These are phyloP conservation scores for Coptodon rendalli DNA, from an alignment of 2,113 vertebrate species.

Conservation along the genomic window DNA sequence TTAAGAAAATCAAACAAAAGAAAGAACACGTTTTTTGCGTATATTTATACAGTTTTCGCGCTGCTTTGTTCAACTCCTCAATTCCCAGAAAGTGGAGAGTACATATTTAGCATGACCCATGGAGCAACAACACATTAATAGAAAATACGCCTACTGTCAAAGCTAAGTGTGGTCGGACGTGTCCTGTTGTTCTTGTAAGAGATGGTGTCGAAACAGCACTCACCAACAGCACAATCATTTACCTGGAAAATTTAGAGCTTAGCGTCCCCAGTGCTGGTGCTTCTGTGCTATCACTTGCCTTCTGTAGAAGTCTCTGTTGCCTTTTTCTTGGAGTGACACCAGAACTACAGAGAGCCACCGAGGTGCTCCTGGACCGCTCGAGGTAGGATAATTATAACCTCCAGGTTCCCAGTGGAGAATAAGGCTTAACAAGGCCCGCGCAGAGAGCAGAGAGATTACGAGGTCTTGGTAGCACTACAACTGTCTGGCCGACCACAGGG, in stretches of 20 bases:
- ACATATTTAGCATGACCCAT: background rate
- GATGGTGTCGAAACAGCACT: background rate
- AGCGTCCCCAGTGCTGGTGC: background rate
- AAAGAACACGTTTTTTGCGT: background rate
- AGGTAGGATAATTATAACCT: conserved; percentile 26
- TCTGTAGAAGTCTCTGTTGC: background rate
- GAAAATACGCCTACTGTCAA: background rate
- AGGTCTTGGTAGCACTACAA: conserved; percentile 18
- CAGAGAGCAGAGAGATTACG: conserved; percentile 31
- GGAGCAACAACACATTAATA: background rate
- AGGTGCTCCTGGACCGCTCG: background rate
- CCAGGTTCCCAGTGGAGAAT: conserved; percentile 13
- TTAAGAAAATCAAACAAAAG: background rate
- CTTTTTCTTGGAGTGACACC: background rate
- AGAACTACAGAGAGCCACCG: background rate
- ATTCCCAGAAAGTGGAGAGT: background rate
- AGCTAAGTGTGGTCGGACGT: background rate
- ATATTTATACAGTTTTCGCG: fast-evolving
- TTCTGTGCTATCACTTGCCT: background rate
- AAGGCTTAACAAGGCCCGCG: conserved; percentile 10
- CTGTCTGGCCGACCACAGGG: background rate
- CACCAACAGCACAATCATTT: background rate
- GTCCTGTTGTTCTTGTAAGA: background rate
- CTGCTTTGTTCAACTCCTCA: background rate
- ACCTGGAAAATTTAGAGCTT: background rate